Base-by-base conservation (phyloP, 2,797 vertebrate species). In the Petrocephalus sullivani region DNA sequence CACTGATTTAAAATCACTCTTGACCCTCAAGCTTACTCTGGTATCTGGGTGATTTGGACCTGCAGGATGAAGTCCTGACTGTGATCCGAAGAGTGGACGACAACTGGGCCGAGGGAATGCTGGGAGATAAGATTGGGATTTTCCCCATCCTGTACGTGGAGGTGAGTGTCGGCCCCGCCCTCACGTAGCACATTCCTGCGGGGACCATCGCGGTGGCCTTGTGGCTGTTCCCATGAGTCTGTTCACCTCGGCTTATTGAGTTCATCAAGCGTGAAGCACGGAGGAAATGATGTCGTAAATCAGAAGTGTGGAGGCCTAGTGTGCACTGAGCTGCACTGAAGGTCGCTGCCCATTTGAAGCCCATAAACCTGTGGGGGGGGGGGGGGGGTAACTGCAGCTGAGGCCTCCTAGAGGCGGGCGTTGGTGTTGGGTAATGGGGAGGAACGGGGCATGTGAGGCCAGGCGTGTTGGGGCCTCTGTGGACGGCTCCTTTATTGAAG, bases 61-160 rank as follows among this genome's bases (percentile, higher is more conserved):
- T 33, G 86, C 93, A 99, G 98, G 98, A 99, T 92, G 98, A 99
- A 94, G 96, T 99, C 90, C 95, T 99, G 92, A 99, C 98, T 0
- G 98, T 99, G 92, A 99, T 99, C 93, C 97, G 98, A 91, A 96
- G 98, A 93, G 98, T 99, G 93, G 98, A 99, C 90, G 98, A 99
- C 92, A 99, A 99, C 94, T 99, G 98, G 98, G 98, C 98, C 7
- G 98, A 99, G 94, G 98, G 98, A 92, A 99, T 98, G 98, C 94
- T 99, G 93, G 97, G 98, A 93, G 98, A 99, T 95, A 99, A 98
- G 95, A 97, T 99, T 85, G 98, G 98, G 88, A 99, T 99, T 93
- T 99, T 99, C 89, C 98, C 98, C 85, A 98, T 99, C 87, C 95
- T 99, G 46, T 99, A 99, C 2, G 98, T 99, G 90, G 98, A 99